Evolutionary conservation across 2,888 invertebrate genomes (phyloP), one percentile per base, ranked within the genome.

Genomic region (Mythimna loreyi): DNA sequence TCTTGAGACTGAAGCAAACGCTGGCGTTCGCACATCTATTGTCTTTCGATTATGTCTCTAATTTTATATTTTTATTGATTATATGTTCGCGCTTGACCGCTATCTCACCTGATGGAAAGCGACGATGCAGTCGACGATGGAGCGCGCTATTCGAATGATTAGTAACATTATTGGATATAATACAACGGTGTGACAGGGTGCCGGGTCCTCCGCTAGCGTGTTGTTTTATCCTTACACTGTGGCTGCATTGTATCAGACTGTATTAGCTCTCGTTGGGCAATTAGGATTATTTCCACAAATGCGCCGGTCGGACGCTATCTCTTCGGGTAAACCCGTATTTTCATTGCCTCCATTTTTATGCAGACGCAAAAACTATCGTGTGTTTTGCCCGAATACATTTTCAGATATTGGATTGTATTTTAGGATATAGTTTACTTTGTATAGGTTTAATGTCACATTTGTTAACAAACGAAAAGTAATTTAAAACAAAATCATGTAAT

Each of bases 251-350:
- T 74, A 74, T 43, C 60, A 59, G 52, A 50, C 63, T 58, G 55
- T 78, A 59, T 79, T 45, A 52, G 21, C 52, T 47, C 23, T 69
- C 60, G 50, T 59, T 23, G 57, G 60, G 53, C 80, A 75, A 75
- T 77, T 80, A 77, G 76, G 63, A 67, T 75, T 57, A 60, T 57
- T 59, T 43, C 33, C 52, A 40, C 76, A 33, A 75, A 64, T 50
- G n/a, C 36, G 45, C 33, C 64, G 40, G 49, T 64, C 50, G 45
- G 21, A n/a, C 8, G 21, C 8, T 69, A 61, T 75, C 60, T 60
- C 8, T 1, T 21, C 25, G 57, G 21, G 45, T 36, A 52, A 25
- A 47, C 28, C 21, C 25, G 23, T 6, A 16, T 36, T 67, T 77
- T 67, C 67, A 67, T 62, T 23, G 16, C 49, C 16, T 28, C n/a